A percentile compares a stretch with the other conserved stretches of the same genome.
Evolutionary conservation across 2,113 vertebrate genomes (phyloP).

Genomic region (Urocitellus parryii): DNA sequence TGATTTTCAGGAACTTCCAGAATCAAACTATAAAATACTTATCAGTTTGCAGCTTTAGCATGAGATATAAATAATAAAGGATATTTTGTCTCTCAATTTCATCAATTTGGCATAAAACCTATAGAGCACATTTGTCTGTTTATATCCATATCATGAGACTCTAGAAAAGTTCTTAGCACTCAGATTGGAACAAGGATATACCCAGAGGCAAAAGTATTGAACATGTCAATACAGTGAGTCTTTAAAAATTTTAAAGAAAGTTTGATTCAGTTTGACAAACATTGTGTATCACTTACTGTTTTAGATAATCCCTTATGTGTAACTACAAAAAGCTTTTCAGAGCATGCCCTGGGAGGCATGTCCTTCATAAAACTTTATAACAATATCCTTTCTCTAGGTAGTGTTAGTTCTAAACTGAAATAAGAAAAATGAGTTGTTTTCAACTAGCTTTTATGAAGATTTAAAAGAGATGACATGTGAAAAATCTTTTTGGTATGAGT

Average conservation of each 20-base stretch:
- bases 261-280: neutral
- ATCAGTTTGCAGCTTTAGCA: neutral
- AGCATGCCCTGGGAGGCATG: neutral
- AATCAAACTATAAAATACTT: neutral
- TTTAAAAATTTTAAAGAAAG: neutral
- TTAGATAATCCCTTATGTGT: neutral
- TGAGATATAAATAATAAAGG: neutral
- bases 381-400: neutral
- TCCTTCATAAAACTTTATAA: neutral
- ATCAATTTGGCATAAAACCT: neutral
- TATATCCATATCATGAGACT: neutral
- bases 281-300: neutral
- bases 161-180: neutral
- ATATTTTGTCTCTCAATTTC: neutral
- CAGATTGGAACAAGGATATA: neutral
- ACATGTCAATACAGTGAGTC: neutral
- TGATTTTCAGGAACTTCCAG: neutral
- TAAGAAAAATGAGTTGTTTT: constrained; percentile 21
- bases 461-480: constrained; percentile 25
- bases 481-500: constrained; percentile 27
- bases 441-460: constrained; percentile 49
- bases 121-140: neutral
- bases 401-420: neutral
- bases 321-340: neutral
- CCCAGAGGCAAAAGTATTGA: neutral